Conservation (phyloP, 2,113 vertebrate species). For the Rattus rattus region DNA sequence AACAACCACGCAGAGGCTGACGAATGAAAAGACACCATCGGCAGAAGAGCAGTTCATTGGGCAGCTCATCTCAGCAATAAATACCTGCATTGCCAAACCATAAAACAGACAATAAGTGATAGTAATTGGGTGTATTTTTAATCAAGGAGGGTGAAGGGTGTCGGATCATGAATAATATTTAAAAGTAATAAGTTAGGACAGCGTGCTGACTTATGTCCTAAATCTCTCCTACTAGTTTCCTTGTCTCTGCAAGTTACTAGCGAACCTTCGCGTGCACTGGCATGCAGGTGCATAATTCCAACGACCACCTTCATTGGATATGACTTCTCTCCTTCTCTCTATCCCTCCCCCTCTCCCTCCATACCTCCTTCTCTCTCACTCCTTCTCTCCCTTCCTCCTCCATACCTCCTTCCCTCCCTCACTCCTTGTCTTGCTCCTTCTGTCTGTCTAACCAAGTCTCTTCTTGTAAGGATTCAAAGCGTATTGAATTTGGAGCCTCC, state of each 20-base stretch:
- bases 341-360: not conserved
- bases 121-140: not conserved
- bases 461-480: not conserved
- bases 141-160: not conserved
- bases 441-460: not conserved
- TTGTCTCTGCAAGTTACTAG: not conserved
- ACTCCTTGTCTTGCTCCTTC: not conserved
- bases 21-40: not conserved
- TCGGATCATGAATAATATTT: not conserved
- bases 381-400: too few species aligned
- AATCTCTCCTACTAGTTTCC: not conserved
- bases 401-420: not conserved
- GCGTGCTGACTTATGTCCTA: not conserved
- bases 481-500: not conserved
- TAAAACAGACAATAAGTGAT: conserved; percentile 5
- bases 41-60: not conserved
- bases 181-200: not conserved
- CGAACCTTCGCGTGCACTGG: not conserved
- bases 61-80: not conserved
- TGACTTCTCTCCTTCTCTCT: not conserved
- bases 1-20: not conserved
- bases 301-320: not conserved
- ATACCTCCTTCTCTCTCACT: too few species aligned
- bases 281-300: not conserved
- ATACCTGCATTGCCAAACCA: not conserved